phyloP scores from a whole-genome alignment of 1,140 invertebrate species.

The Musca vetustissima region DNA sequence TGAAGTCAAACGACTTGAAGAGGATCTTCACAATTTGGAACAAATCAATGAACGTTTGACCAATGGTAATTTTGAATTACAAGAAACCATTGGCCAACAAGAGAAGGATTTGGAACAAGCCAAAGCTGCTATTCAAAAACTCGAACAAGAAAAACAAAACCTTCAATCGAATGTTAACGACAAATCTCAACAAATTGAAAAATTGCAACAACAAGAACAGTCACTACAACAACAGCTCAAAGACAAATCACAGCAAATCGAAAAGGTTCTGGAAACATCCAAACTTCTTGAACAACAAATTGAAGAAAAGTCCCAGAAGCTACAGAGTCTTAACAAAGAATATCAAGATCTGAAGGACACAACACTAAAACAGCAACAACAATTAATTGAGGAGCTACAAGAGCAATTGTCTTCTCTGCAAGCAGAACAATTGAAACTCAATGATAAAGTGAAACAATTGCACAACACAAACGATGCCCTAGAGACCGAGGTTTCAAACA shows the following conservation, averaged over 20 bases:
- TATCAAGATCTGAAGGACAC: background rate
- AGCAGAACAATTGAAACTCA: background rate
- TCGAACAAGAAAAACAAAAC: background rate
- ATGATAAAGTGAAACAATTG: slow-evolving; percentile 8
- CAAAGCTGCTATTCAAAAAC: background rate
- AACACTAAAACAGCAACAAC: background rate
- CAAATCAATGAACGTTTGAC: slow-evolving; percentile 33
- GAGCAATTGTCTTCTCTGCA: background rate
- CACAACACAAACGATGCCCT: background rate
- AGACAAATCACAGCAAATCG: background rate
- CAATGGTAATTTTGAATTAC: slow-evolving; percentile 28
- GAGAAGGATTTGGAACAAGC: background rate
- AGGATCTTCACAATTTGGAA: slow-evolving; percentile 31
- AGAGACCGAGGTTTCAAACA: background rate
- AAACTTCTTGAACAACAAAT: background rate
- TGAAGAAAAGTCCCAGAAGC: slow-evolving; percentile 5
- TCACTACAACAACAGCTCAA: background rate
- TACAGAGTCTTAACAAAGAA: slow-evolving; percentile 1
- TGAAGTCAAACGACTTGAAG: slow-evolving; percentile 17
- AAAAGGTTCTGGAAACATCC: slow-evolving; percentile 3
- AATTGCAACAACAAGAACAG: slow-evolving; percentile 1
- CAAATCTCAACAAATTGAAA: background rate
- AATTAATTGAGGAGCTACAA: background rate
- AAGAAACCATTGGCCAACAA: background rate
- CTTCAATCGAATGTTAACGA: background rate